Evolutionary conservation across 2,888 invertebrate genomes (phyloP).

Genomic region (Petrophora chlorosata): DNA sequence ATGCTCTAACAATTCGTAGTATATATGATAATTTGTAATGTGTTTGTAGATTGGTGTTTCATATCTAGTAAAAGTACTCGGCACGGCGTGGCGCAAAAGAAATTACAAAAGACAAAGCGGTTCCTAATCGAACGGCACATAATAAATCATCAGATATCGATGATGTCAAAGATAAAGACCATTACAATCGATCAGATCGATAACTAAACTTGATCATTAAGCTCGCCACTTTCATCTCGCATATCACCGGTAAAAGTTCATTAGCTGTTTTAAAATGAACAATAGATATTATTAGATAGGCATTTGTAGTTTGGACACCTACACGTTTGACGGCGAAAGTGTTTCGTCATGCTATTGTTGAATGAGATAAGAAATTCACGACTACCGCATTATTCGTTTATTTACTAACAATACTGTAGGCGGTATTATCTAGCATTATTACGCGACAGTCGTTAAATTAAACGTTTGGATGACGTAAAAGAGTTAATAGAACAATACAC

Average conservation of each 20-base stretch:
- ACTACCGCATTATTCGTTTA: constrained; percentile 56
- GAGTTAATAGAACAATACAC: constrained; percentile 9
- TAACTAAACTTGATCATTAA: constrained; percentile 60
- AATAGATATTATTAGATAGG: constrained; percentile 56
- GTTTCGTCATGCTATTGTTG: constrained; percentile 52
- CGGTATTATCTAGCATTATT: constrained; percentile 15
- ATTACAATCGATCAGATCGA: constrained; percentile 57
- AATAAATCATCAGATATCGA: constrained; percentile 43
- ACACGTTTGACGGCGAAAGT: constrained; percentile 64
- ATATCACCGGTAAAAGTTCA: constrained; percentile 66
- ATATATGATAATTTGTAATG: too few relatives aligned
- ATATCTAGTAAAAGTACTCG: too few relatives aligned
- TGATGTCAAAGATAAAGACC: constrained; percentile 49
- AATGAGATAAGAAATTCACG: constrained; percentile 49
- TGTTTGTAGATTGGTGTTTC: too few relatives aligned
- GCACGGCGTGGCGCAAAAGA: constrained; percentile 13
- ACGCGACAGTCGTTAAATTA: constrained; percentile 19
- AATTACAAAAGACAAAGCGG: constrained; percentile 23
- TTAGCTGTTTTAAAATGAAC: constrained; percentile 60
- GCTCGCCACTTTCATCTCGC: constrained; percentile 58
- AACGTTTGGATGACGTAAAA: constrained; percentile 19
- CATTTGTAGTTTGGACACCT: constrained; percentile 52
- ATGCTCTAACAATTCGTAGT: too few relatives aligned
- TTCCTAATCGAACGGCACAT: constrained; percentile 28
- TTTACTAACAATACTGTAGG: constrained; percentile 21